Evolutionary conservation across 2,888 invertebrate genomes (phyloP).

Genomic region (Drosophila anomelani): DNA sequence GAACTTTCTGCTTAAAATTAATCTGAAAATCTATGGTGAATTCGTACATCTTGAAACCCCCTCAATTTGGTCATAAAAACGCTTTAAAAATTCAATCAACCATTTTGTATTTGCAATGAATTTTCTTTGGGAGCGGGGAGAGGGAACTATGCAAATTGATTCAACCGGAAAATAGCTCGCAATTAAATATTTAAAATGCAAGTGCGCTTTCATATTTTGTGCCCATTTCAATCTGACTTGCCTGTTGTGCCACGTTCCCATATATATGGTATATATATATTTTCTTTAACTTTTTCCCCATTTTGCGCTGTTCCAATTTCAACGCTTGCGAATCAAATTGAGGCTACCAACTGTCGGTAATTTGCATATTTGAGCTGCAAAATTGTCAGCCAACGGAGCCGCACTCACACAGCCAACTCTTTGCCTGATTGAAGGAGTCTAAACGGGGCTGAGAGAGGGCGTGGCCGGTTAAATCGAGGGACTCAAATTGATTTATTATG

Average conservation of each 20-base stretch:
- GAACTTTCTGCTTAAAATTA: neutral
- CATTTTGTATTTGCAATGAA: slow-evolving; percentile 28
- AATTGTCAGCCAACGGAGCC: slow-evolving; percentile 57
- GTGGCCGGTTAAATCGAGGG: slow-evolving; percentile 70
- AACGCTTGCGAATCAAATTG: slow-evolving; percentile 67
- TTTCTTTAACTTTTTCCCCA: slow-evolving; percentile 38
- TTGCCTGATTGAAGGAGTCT: slow-evolving; percentile 62
- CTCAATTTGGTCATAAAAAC: neutral
- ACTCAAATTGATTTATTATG: slow-evolving; percentile 82
- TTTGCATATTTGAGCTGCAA: slow-evolving; percentile 73
- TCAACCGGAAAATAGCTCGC: slow-evolving; percentile 34
- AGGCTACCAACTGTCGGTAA: slow-evolving; percentile 76
- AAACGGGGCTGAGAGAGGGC: slow-evolving; percentile 44
- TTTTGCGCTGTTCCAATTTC: slow-evolving; percentile 32
- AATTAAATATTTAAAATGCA: slow-evolving; percentile 73
- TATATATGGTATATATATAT: slow-evolving; percentile 27
- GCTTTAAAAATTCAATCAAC: slow-evolving; percentile 47
- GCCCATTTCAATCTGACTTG: slow-evolving; percentile 58
- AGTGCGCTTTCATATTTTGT: slow-evolving; percentile 57
- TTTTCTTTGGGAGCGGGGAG: neutral
- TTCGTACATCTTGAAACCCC: neutral
- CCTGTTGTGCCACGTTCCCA: slow-evolving; percentile 9
- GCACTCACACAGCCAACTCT: slow-evolving; percentile 47
- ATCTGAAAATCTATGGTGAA: neutral
- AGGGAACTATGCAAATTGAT: slow-evolving; percentile 36